Evolutionary conservation across 2,888 invertebrate genomes (phyloP).

Genomic region (Cerceris rybyensis): DNA sequence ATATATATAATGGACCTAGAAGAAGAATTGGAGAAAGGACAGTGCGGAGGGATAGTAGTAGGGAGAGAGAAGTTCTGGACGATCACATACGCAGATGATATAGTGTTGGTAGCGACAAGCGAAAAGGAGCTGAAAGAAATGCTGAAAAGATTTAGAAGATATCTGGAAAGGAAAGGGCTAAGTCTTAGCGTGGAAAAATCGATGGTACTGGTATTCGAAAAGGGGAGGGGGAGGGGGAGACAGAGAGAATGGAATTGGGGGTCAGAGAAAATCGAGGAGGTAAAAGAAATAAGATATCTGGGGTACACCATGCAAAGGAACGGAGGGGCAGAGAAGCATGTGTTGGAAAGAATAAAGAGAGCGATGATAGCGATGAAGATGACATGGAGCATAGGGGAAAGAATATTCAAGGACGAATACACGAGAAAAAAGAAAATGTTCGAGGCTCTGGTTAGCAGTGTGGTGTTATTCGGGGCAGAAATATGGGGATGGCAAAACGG

Average conservation of each 20-base stretch:
- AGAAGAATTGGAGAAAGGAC: neutral
- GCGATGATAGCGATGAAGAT: too few relatives aligned
- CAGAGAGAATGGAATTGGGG: too few relatives aligned
- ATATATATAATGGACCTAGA: neutral
- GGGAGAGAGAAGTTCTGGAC: neutral
- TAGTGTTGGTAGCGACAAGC: slow-evolving; percentile 5
- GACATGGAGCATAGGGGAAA: too few relatives aligned
- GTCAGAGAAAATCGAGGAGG: too few relatives aligned
- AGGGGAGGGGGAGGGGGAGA: too few relatives aligned
- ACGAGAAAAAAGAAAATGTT: neutral
- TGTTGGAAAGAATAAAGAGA: too few relatives aligned
- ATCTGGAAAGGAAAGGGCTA: neutral
- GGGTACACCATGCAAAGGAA: too few relatives aligned
- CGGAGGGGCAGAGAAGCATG: too few relatives aligned
- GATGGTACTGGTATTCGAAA: neutral
- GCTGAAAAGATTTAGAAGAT: neutral
- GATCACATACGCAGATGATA: slow-evolving; percentile 2
- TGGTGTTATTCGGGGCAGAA: neutral
- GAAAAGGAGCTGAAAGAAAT: neutral
- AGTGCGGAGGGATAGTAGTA: neutral
- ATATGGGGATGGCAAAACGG: slow-evolving; percentile 2
- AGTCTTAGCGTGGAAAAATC: neutral
- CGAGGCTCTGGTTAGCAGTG: neutral
- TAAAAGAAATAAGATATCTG: too few relatives aligned
- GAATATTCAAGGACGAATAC: too few relatives aligned